Percentiles rank a stretch among this genome's conserved stretches.
These are phyloP conservation scores for Drusus annulatus DNA, from an alignment of 1,140 invertebrate species.

Conservation along the genomic window DNA sequence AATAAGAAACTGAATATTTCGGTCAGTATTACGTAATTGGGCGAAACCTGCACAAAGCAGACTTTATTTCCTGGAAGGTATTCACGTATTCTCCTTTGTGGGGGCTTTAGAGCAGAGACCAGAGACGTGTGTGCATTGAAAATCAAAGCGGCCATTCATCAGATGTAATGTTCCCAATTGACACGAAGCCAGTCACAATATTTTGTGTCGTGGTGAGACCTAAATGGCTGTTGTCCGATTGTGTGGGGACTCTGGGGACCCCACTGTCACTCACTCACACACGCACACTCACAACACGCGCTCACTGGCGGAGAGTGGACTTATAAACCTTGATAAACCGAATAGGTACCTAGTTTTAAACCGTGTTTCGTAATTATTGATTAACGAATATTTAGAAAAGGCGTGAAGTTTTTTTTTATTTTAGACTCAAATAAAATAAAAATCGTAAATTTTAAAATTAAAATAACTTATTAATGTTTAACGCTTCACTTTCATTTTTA, in stretches of 20 bases:
- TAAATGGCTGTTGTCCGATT: slow-evolving; percentile 53
- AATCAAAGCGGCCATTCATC: slow-evolving; percentile 57
- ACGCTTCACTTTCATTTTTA: too few relatives aligned
- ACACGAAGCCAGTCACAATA: slow-evolving; percentile 56
- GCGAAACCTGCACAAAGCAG: slow-evolving; percentile 25
- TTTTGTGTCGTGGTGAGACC: slow-evolving; percentile 56
- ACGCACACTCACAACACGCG: too few relatives aligned
- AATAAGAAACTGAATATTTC: slow-evolving; percentile 29
- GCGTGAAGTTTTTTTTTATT: too few relatives aligned
- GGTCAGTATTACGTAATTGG: slow-evolving; percentile 49
- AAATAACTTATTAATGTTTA: too few relatives aligned
- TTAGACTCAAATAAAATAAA: too few relatives aligned
- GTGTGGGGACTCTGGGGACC: slow-evolving; percentile 46
- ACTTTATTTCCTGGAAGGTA: slow-evolving; percentile 50
- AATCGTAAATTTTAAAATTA: too few relatives aligned
- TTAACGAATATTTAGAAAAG: too few relatives aligned
- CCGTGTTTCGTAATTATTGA: too few relatives aligned
- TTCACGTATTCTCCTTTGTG: slow-evolving; percentile 20
- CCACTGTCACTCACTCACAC: slow-evolving; percentile 19
- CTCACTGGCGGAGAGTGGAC: slow-evolving; percentile 9
- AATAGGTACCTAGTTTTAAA: too few relatives aligned
- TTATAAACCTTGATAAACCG: too few relatives aligned
- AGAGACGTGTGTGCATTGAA: slow-evolving; percentile 51
- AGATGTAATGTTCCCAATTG: slow-evolving; percentile 52
- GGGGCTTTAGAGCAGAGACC: neutral